Evolutionary conservation across 2,888 invertebrate species (phyloP).

Genomic region (Ashinkailepas kermadecensis): DNA sequence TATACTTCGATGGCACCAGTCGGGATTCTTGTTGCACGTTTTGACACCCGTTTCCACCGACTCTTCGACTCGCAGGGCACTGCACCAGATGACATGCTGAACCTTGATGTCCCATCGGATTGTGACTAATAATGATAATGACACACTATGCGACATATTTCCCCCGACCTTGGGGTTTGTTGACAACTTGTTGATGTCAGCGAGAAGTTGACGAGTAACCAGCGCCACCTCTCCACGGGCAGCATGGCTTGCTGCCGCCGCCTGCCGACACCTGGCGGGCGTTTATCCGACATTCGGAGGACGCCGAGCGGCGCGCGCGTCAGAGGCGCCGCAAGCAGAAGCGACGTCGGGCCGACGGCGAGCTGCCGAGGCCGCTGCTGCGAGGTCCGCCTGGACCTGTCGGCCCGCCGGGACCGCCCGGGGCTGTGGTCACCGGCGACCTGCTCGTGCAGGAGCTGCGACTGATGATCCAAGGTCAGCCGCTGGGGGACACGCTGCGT

Average conservation of each 20-base stretch:
- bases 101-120: too few relatives aligned
- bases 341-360: not conserved
- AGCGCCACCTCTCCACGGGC: not conserved
- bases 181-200: too few relatives aligned
- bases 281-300: not conserved
- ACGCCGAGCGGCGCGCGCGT: not conserved
- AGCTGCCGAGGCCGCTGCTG: not conserved
- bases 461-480: not conserved
- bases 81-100: too few relatives aligned
- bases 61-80: too few relatives aligned
- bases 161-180: too few relatives aligned
- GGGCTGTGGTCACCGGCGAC: not conserved
- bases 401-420: not conserved
- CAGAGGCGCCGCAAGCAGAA: not conserved
- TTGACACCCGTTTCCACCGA: too few relatives aligned
- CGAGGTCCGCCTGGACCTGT: not conserved
- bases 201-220: not conserved
- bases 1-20: too few relatives aligned
- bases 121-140: too few relatives aligned
- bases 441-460: not conserved
- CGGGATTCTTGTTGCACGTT: too few relatives aligned
- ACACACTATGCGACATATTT: too few relatives aligned
- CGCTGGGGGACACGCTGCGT: too few relatives aligned
- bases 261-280: constrained; percentile 17
- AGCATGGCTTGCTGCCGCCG: not conserved